A percentile compares a stretch with the other conserved stretches of the same genome.
phyloP scores from a whole-genome alignment of 2,797 vertebrate genomes.

The Schizopygopsis pylzovi region DNA sequence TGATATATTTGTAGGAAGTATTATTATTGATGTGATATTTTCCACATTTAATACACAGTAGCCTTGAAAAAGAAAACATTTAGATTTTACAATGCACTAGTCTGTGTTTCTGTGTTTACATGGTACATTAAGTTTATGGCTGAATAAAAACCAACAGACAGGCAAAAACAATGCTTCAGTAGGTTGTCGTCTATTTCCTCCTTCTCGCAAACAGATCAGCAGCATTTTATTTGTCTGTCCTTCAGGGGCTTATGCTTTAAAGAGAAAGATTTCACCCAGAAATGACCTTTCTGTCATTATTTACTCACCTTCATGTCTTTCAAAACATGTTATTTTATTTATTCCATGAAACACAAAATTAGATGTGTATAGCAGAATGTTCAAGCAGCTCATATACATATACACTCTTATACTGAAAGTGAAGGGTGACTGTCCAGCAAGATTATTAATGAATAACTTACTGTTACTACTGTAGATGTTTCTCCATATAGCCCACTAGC shows the following conservation, averaged over 20 bases:
- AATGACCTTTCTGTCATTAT: not conserved
- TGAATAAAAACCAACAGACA: constrained; percentile 35
- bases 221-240: constrained; percentile 26
- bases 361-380: not conserved
- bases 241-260: not conserved
- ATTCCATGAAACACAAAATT: not conserved
- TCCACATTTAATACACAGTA: constrained; percentile 11
- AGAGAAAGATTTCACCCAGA: not conserved
- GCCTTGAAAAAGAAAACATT: constrained; percentile 27
- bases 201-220: not conserved
- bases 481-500: constrained; percentile 9
- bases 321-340: not conserved
- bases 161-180: constrained; percentile 21
- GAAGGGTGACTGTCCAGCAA: too few relatives aligned
- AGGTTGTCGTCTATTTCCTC: not conserved
- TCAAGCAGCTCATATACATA: not conserved
- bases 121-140: constrained; percentile 25
- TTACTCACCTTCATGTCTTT: not conserved
- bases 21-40: constrained; percentile 28
- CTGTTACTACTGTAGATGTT: constrained; percentile 15
- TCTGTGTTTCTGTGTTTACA: not conserved
- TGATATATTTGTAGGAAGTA: constrained; percentile 5
- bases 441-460: not conserved
- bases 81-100: constrained; percentile 21
- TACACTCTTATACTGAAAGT: not conserved